These are phyloP conservation scores for Morone saxatilis DNA, from an alignment of 2,113 vertebrate species.

Conservation along the genomic window DNA sequence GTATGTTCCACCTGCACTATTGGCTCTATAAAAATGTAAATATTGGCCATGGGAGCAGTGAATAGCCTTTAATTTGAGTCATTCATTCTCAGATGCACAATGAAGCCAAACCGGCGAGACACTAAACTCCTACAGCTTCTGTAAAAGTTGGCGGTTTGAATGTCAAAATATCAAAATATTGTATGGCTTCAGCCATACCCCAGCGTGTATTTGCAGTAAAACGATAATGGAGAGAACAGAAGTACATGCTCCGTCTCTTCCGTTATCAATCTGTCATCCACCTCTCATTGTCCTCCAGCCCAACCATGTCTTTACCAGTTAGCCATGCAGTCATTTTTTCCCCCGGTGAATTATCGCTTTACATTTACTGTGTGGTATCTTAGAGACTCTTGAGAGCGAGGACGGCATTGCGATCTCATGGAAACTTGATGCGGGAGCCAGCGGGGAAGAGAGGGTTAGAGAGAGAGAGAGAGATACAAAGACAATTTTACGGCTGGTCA, in stretches of 20 bases:
- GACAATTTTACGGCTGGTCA: conserved; percentile 62
- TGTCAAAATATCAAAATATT: conserved; percentile 31
- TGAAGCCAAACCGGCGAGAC: conserved; percentile 44
- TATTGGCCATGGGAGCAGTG: conserved; percentile 29
- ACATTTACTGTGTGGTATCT: conserved; percentile 63
- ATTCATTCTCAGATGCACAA: conserved; percentile 35
- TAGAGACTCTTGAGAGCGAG: conserved; percentile 49
- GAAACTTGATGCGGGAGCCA: conserved; percentile 61
- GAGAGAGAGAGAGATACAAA: conserved; percentile 29
- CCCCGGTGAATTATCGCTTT: conserved; percentile 66
- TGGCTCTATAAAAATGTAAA: conserved; percentile 41
- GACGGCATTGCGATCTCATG: conserved; percentile 55
- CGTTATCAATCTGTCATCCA: conserved; percentile 77
- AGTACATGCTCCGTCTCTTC: conserved; percentile 61
- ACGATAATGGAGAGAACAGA: conserved; percentile 74
- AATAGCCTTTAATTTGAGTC: conserved; percentile 45
- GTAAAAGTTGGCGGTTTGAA: conserved; percentile 49
- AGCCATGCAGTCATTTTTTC: conserved; percentile 62
- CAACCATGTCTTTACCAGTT: conserved; percentile 65
- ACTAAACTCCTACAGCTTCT: conserved; percentile 61
- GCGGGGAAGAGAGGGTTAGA: conserved; percentile 29
- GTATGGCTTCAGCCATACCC: conserved; percentile 42
- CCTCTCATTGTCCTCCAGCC: conserved; percentile 62
- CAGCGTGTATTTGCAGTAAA: conserved; percentile 55
- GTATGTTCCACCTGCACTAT: conserved; percentile 33